phyloP scores from a whole-genome alignment of 2,888 invertebrate species.

The Eristalis tenax region DNA sequence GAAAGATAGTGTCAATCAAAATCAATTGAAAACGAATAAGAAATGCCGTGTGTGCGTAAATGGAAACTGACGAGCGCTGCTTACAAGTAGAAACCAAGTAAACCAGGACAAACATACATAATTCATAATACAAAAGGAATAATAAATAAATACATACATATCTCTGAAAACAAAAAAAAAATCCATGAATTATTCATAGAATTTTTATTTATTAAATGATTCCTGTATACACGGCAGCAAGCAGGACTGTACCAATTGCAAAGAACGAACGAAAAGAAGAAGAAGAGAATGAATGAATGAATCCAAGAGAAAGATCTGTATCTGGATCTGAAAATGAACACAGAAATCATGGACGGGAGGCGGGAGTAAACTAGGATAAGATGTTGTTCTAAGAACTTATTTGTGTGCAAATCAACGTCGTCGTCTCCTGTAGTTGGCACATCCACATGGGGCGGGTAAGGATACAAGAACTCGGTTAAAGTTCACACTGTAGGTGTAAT shows the following conservation, averaged over 20 bases:
- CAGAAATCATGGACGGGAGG: neutral
- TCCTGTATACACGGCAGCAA: constrained; percentile 28
- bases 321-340: constrained; percentile 12
- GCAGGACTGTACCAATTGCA: constrained; percentile 25
- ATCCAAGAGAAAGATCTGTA: neutral
- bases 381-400: constrained; percentile 49
- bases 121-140: constrained; percentile 66
- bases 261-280: neutral
- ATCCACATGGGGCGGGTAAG: too few species aligned
- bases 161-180: constrained; percentile 38
- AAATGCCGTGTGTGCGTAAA: constrained; percentile 22
- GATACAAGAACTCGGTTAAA: too few species aligned
- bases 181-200: constrained; percentile 62
- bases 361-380: constrained; percentile 20
- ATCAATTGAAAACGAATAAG: constrained; percentile 51
- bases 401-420: constrained; percentile 59
- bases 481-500: constrained; percentile 26
- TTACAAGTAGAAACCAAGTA: neutral
- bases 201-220: constrained; percentile 68
- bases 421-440: neutral
- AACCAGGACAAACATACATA: constrained; percentile 44
- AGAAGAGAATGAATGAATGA: neutral
- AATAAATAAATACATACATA: constrained; percentile 44
- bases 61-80: constrained; percentile 1
- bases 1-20: constrained; percentile 36